Conservation (phyloP, 1,140 invertebrate species). For the Theocolax elegans region DNA sequence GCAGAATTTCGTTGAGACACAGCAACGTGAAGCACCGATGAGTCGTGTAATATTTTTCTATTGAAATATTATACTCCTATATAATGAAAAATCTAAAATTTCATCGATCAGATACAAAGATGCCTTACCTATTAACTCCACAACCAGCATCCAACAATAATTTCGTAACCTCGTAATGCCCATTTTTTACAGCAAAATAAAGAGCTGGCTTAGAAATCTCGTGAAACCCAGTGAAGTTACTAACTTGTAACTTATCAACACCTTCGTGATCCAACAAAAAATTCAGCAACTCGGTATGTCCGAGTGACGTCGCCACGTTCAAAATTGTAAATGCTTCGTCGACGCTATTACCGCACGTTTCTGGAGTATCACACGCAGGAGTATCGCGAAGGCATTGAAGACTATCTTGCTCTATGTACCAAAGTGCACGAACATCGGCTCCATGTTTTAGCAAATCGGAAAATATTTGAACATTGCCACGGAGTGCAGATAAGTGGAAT, state of each 20-base stretch:
- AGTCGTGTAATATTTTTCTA: neutral
- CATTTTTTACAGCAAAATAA: constrained; percentile 8
- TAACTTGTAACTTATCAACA: neutral
- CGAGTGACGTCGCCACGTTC: neutral
- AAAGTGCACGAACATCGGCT: neutral
- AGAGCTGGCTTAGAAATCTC: neutral
- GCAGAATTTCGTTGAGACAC: neutral
- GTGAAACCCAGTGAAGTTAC: neutral
- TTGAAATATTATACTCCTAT: neutral
- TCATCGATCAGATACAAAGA: too few relatives aligned
- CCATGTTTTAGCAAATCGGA: neutral
- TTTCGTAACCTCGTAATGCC: neutral
- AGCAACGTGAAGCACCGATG: constrained; percentile 18
- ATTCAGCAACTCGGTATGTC: neutral
- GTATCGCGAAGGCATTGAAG: neutral
- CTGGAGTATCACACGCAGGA: constrained; percentile 1
- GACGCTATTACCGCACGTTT: neutral
- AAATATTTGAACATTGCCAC: neutral
- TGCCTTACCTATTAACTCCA: neutral
- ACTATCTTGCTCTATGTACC: neutral
- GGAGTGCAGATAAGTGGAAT: neutral
- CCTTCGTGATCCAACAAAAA: neutral
- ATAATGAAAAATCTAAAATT: too few relatives aligned
- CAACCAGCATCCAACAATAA: constrained; percentile 5
- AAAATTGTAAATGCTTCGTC: constrained; percentile 10